A percentile compares a stretch with the other conserved stretches of the same genome.
These are phyloP conservation scores for Galeopsomyia nigrocyanea DNA, from an alignment of 2,888 invertebrate genomes.

Conservation along the genomic window DNA sequence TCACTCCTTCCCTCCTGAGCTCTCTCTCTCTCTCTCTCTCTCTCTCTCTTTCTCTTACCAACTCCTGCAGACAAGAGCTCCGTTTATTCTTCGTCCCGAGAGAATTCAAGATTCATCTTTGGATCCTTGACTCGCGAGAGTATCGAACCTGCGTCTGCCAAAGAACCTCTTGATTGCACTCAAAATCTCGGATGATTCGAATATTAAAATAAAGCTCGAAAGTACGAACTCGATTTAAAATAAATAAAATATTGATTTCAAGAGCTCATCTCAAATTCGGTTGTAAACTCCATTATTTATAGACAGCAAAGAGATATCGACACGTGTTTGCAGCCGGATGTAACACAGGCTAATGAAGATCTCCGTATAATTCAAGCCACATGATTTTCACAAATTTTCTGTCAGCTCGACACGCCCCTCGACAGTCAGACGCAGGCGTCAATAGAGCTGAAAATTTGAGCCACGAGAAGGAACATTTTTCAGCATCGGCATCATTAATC, in stretches of 20 bases:
- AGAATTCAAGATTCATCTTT: constrained; percentile 65
- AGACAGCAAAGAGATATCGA: too few relatives aligned
- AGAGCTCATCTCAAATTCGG: background rate
- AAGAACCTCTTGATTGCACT: constrained; percentile 41
- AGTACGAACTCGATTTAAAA: background rate
- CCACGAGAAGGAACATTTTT: constrained; percentile 36
- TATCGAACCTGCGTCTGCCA: constrained; percentile 35
- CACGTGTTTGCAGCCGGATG: background rate
- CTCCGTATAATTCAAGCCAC: background rate
- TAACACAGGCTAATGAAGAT: constrained; percentile 28
- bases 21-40: constrained; percentile 28
- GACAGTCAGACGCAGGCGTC: constrained; percentile 11
- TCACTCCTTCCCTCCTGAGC: constrained; percentile 41
- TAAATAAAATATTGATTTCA: constrained; percentile 35
- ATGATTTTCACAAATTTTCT: constrained; percentile 28
- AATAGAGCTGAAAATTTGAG: constrained; percentile 43
- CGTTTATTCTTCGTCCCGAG: background rate
- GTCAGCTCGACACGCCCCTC: constrained; percentile 15
- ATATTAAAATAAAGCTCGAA: constrained; percentile 31
- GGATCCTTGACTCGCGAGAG: constrained; percentile 54
- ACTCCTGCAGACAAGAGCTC: constrained; percentile 1
- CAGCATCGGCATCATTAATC: constrained; percentile 45
- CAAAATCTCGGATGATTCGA: constrained; percentile 38
- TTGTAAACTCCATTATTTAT: too few relatives aligned
- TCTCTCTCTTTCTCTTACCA: background rate